Base-by-base conservation (phyloP, 2,113 vertebrate species). In the Oceanites oceanicus region DNA sequence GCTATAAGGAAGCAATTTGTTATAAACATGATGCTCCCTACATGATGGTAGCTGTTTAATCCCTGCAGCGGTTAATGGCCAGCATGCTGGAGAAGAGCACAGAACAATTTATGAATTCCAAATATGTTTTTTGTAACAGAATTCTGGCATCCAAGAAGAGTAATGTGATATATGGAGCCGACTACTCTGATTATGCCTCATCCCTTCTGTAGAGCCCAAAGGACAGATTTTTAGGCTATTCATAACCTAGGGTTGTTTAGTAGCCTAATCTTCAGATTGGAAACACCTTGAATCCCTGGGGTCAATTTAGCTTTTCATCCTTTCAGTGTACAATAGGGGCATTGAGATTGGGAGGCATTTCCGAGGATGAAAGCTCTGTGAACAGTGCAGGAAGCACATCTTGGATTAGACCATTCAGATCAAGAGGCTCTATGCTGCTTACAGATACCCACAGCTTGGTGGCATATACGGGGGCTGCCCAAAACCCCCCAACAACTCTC, bases 1-100 rank as follows among this genome's bases (percentile, higher is more conserved):
- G 63, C 92, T 92, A n/a, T 30, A 62, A 92, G 94, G 92, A 96
- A 96, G 76, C 67, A 62, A 91, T 96, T 94, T 76, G 52, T 95
- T 92, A 91, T 40, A 40, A 96, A 86, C 76, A 92, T 52, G 78
- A 81, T 62, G 88, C 77, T 94, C 71, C 89, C 91, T 89, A 67
- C 90, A 74, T 87, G 92, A 77, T 82, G 56, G 71, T 67, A 90
- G 80, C 68, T 84, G 82, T 55, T 92, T 94, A 95, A 94, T 94
- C 63, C 88, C 72, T 19, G 9, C 17, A 32, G 72, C 42, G 74
- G 76, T 88, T 92, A 88, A 85, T 32, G 83, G 78, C 59, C 92
- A 94, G 72, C 9, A 3, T 13, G 36, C 78, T 89, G 92, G 42
- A 92, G 76, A 88, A 66, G 73, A 95, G 78, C 1, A 2, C 6